Percentiles rank a stretch among this genome's conserved stretches.
These are phyloP conservation scores for Leptopilina clavipes DNA, from an alignment of 1,140 invertebrate species.

Conservation along the genomic window DNA sequence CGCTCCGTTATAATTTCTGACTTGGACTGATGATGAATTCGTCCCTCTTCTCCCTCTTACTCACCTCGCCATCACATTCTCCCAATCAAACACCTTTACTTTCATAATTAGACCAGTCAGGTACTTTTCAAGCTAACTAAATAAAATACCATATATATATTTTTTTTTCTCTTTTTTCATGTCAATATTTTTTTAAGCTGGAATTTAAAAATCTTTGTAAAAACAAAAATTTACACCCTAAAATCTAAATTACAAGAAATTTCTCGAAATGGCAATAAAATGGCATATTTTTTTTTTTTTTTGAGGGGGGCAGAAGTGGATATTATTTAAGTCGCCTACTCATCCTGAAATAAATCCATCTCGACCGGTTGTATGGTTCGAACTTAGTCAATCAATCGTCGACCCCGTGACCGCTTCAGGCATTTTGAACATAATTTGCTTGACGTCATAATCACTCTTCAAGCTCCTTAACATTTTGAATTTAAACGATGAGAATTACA, in stretches of 20 bases:
- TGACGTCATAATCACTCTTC: slow-evolving; percentile 58
- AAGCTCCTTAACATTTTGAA: neutral
- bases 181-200: no score
- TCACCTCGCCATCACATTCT: slow-evolving; percentile 37
- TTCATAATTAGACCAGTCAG: slow-evolving; percentile 45
- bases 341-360: slow-evolving; percentile 53
- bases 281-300: slow-evolving; percentile 47
- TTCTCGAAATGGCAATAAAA: slow-evolving; percentile 23
- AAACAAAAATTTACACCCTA: no score
- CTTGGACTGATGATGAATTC: slow-evolving; percentile 72
- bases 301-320: slow-evolving; percentile 5
- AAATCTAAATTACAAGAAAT: neutral
- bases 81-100: slow-evolving; percentile 40
- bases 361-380: slow-evolving; percentile 46
- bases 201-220: no score
- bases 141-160: neutral
- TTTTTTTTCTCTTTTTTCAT: no score
- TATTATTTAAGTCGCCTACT: slow-evolving; percentile 45
- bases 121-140: neutral
- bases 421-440: slow-evolving; percentile 58
- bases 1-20: slow-evolving; percentile 71
- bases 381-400: slow-evolving; percentile 56
- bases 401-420: slow-evolving; percentile 51
- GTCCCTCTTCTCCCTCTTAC: slow-evolving; percentile 46
- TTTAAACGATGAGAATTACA: slow-evolving; percentile 3